A percentile compares a stretch with the other conserved stretches of the same genome.
Evolutionary conservation across 2,113 vertebrate genomes (phyloP).

Genomic region (Ammospiza caudacuta): DNA sequence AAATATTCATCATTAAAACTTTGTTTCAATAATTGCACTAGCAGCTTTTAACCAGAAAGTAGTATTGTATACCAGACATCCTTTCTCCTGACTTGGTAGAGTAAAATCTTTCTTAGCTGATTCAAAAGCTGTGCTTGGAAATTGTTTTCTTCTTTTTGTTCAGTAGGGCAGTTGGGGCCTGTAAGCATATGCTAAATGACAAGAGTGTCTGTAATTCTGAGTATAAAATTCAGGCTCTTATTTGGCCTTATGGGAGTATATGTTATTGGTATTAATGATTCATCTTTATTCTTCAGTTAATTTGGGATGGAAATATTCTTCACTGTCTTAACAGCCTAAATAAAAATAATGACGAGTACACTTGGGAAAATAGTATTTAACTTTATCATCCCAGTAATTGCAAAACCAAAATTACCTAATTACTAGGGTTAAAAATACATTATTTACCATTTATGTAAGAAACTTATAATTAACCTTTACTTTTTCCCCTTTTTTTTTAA

Average conservation of each 20-base stretch:
- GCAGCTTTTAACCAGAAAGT: not conserved
- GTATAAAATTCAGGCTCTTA: not conserved
- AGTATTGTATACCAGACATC: not conserved
- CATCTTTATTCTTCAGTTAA: not conserved
- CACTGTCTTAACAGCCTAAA: not conserved
- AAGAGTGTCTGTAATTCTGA: not conserved
- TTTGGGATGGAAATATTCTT: not conserved
- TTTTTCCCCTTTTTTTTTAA: not conserved
- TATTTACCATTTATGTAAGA: not conserved
- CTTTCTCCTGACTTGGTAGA: not conserved
- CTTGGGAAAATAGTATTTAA: not conserved
- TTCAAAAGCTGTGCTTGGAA: not conserved
- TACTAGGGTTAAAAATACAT: not conserved
- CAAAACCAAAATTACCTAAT: not conserved
- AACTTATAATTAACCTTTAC: not conserved
- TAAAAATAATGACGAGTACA: not conserved
- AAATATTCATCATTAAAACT: not conserved
- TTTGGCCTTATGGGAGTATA: not conserved
- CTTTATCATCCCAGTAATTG: not conserved
- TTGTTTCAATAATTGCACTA: not conserved
- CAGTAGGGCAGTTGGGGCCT: not conserved
- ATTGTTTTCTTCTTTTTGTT: not conserved
- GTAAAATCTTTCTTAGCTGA: not conserved
- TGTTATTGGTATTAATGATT: not conserved
- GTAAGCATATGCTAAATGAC: not conserved